Conservation (phyloP, 2,888 invertebrate species). For the Pheosia gnoma region DNA sequence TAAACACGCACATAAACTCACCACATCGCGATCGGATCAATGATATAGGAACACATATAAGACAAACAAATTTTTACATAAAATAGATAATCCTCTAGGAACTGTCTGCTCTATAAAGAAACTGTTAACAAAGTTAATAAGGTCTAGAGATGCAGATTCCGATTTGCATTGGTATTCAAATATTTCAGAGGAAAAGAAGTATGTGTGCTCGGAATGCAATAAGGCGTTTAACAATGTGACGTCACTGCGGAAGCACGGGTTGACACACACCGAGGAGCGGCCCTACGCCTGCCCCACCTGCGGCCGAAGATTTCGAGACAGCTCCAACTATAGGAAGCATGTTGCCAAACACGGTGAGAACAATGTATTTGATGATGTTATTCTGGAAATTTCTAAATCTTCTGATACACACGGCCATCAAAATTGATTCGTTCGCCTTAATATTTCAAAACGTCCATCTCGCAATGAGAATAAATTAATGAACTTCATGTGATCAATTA, state of each 20-base stretch:
- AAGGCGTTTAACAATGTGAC: constrained; percentile 85
- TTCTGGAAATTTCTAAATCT: background rate
- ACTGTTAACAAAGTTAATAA: too few species aligned
- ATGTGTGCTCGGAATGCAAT: constrained; percentile 84
- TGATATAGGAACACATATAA: too few species aligned
- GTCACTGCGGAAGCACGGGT: constrained; percentile 84
- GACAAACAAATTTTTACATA: too few species aligned
- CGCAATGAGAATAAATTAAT: background rate
- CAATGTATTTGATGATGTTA: background rate
- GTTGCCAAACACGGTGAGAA: constrained; percentile 63
- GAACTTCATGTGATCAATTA: background rate
- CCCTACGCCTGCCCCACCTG: constrained; percentile 86
- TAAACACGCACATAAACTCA: too few species aligned
- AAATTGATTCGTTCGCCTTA: background rate
- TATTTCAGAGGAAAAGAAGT: constrained; percentile 76
- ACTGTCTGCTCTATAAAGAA: too few species aligned
- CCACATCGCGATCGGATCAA: too few species aligned
- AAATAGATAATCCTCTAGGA: too few species aligned
- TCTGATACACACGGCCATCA: background rate
- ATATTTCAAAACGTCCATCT: background rate
- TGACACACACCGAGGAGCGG: constrained; percentile 86
- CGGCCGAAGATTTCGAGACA: constrained; percentile 83
- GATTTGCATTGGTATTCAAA: background rate
- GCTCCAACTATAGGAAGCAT: constrained; percentile 88
- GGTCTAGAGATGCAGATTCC: too few species aligned